These are phyloP conservation scores for Noturus placidus DNA, from an alignment of 2,113 vertebrate species.

Conservation along the genomic window DNA sequence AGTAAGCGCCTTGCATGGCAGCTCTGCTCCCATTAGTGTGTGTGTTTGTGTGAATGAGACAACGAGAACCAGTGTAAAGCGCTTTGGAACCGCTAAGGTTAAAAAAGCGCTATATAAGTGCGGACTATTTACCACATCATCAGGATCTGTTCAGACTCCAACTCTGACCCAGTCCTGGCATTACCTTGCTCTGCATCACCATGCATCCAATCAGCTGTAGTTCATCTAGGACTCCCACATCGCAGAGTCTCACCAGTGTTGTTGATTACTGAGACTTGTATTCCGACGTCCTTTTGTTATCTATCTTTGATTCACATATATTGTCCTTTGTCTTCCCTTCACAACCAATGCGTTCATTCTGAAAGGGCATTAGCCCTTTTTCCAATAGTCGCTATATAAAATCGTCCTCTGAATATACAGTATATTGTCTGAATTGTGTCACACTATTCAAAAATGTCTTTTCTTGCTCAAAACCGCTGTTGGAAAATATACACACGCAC, in stretches of 20 bases:
- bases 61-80: too few relatives aligned
- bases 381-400: not conserved
- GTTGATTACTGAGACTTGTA: not conserved
- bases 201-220: not conserved
- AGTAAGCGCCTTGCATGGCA: too few relatives aligned
- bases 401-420: not conserved
- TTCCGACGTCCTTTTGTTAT: not conserved
- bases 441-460: not conserved
- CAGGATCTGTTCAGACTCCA: not conserved
- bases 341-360: not conserved
- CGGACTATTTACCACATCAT: not conserved
- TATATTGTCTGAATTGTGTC: not conserved
- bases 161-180: not conserved
- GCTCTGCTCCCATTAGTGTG: too few relatives aligned
- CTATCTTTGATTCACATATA: too few relatives aligned
- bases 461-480: not conserved
- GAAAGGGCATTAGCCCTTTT: not conserved
- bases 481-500: not conserved
- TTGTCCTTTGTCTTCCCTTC: not conserved
- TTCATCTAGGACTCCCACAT: not conserved
- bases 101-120: too few relatives aligned
- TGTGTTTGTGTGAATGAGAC: too few relatives aligned
- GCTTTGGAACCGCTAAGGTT: too few relatives aligned
- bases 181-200: not conserved
- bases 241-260: not conserved